Conservation (phyloP, 2,113 vertebrate species). For the Hypanus sabinus region DNA sequence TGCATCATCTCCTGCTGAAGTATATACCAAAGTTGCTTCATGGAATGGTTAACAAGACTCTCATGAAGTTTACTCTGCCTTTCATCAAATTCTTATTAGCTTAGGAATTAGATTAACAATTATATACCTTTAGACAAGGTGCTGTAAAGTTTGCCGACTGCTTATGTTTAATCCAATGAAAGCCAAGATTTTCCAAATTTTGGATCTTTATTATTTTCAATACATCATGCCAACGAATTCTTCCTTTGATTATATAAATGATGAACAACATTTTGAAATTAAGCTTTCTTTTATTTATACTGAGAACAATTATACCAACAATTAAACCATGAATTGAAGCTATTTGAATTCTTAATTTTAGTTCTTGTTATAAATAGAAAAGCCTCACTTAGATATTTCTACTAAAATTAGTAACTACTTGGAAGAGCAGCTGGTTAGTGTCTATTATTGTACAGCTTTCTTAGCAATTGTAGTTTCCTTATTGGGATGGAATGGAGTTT, state of each 20-base stretch:
- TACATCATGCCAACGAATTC: not conserved
- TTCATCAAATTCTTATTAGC: not conserved
- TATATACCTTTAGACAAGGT: not conserved
- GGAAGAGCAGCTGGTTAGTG: conserved; percentile 2
- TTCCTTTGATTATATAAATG: not conserved
- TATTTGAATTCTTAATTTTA: not conserved
- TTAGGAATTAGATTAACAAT: not conserved
- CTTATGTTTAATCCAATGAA: not conserved
- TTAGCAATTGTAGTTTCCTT: not conserved
- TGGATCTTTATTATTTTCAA: not conserved
- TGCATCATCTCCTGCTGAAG: not conserved
- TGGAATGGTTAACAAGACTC: not conserved
- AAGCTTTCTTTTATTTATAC: not conserved
- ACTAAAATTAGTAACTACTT: conserved; percentile 30
- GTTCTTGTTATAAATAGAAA: not conserved
- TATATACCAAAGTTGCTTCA: not conserved
- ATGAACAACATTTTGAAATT: not conserved
- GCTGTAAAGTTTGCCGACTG: not conserved
- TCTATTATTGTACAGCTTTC: conserved; percentile 14
- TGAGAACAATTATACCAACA: not conserved
- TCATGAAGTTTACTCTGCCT: not conserved
- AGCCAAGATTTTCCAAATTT: not conserved
- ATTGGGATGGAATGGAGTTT: conserved; percentile 9
- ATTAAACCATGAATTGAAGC: not conserved
- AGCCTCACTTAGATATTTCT: not conserved